These are phyloP conservation scores for Oxyscelio sp. DNA, from an alignment of 2,888 invertebrate species.

Conservation along the genomic window DNA sequence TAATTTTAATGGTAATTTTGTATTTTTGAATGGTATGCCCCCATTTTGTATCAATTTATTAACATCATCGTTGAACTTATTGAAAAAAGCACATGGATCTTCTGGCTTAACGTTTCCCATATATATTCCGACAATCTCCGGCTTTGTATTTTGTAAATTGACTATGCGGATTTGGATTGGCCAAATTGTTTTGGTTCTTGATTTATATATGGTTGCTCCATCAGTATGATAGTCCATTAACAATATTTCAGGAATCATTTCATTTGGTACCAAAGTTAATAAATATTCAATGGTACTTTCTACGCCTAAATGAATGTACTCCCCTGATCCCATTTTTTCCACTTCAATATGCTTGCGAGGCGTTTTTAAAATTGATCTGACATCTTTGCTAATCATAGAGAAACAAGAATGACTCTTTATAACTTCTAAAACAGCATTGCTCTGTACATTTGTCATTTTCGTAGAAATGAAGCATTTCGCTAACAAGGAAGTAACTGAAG, in stretches of 20 bases:
- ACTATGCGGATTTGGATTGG: constrained; percentile 2
- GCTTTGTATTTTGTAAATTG: neutral
- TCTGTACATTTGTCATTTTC: too few relatives aligned
- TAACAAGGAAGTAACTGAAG: too few relatives aligned
- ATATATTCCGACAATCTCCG: constrained; percentile 4
- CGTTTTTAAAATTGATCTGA: constrained; percentile 11
- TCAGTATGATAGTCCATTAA: neutral
- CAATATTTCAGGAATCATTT: neutral
- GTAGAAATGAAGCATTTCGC: too few relatives aligned
- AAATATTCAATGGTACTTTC: neutral
- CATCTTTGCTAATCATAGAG: neutral
- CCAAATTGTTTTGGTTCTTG: neutral
- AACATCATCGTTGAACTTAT: neutral
- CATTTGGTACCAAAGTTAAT: neutral
- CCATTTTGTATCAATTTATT: constrained; percentile 1
- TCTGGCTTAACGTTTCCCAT: neutral
- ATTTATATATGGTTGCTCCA: neutral
- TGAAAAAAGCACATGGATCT: neutral
- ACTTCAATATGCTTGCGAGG: neutral
- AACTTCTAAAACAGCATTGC: neutral
- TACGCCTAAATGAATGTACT: neutral
- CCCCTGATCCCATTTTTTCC: neutral
- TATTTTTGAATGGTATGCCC: neutral
- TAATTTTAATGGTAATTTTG: neutral
- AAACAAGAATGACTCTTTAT: constrained; percentile 1